Evolutionary conservation across 2,797 vertebrate species (phyloP).

Genomic region (Enteromius mattozi): DNA sequence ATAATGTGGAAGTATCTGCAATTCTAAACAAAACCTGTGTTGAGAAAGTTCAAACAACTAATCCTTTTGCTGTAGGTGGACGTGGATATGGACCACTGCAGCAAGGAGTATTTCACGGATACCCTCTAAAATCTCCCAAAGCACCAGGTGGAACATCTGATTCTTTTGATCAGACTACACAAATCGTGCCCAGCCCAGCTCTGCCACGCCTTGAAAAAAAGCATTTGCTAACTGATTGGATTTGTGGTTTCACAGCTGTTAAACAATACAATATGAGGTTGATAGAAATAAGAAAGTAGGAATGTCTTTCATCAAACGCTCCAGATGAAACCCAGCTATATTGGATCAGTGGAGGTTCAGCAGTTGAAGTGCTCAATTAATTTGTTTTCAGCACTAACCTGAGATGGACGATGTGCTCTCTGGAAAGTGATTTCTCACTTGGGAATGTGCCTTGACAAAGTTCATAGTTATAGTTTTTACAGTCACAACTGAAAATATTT

Average conservation of each 20-base stretch:
- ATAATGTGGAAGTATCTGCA: not conserved
- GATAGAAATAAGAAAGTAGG: not conserved
- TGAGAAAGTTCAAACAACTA: not conserved
- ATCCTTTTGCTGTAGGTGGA: constrained; percentile 72
- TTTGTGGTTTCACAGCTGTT: constrained; percentile 23
- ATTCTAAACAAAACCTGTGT: not conserved
- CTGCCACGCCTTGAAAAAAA: not conserved
- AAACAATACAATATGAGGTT: not conserved
- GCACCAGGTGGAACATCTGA: constrained; percentile 80
- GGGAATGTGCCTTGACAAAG: constrained; percentile 17
- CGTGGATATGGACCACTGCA: constrained; percentile 85
- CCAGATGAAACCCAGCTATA: constrained; percentile 16
- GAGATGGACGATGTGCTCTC: not conserved
- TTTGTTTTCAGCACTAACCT: not conserved
- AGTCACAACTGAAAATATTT: constrained; percentile 1
- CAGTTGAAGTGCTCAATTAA: constrained; percentile 16
- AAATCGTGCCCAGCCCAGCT: not conserved
- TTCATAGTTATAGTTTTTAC: constrained; percentile 10
- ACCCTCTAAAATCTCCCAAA: constrained; percentile 96
- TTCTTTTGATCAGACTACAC: constrained; percentile 4
- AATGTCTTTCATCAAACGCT: constrained; percentile 12
- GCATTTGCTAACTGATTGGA: not conserved
- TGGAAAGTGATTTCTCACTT: not conserved
- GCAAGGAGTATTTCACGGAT: constrained; percentile 93
- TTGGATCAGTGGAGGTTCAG: not conserved